Base-by-base conservation (phyloP, 2,888 invertebrate species). In the Perdita meconis region DNA sequence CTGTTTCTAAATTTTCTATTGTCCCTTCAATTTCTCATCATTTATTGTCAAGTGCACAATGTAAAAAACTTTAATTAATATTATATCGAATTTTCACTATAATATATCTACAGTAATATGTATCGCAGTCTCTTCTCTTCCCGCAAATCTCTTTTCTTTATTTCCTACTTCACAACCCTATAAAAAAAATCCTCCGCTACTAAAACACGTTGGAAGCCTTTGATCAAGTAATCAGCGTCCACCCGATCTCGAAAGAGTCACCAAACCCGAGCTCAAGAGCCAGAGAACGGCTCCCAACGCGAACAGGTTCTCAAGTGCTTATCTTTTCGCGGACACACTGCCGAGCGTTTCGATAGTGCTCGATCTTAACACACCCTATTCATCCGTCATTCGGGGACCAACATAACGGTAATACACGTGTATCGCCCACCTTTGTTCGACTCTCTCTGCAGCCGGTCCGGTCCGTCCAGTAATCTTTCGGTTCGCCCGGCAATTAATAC, bases 401-500 rank as follows among this genome's bases (percentile, higher is more conserved):
- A 67, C 59, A 57, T 86, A 85, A 84, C 85, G 84, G 85, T 83
- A 83, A 81, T 56, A 51, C 56, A 81, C 59, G 57, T 55, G 65
- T 80, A 80, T 85, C 78, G 81, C 67, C 74, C 61, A 85, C 72
- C 80, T 85, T 85, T 84, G 82, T 85, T 79, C 67, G 68, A 44
- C 51, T 66, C 42, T 53, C 50, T 59, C 30, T n/a, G 30, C 51
- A 61, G 71, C 71, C 61, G 63, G 59, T 64, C 71, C 61, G 63
- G 59, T 64, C 47, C 60, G 50, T 76, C 78, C 80, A 70, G 73
- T 74, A 78, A 83, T 84, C 71, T 83, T 75, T 83, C 76, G 71
- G 64, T 67, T 80, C 75, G 75, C 63, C 73, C 66, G 78, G 68
- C 69, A 86, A 86, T 85, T 86, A 85, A 85, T 82, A 82, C 78